These are phyloP conservation scores for Gymnocheta viridis DNA, from an alignment of 2,888 invertebrate species.

Conservation along the genomic window DNA sequence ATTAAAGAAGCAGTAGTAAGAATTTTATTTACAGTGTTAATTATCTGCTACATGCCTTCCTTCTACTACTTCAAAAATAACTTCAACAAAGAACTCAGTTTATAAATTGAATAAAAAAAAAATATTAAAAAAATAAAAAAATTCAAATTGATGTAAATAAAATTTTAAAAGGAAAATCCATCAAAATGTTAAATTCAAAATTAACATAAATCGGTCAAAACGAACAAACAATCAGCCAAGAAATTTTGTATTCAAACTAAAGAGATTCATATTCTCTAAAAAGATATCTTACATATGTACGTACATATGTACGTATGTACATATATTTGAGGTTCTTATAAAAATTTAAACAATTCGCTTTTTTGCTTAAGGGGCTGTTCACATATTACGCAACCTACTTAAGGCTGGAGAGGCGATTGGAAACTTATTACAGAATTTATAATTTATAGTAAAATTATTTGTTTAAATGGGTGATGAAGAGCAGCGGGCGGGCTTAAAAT, in stretches of 20 bases:
- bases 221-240: not conserved
- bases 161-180: conserved; percentile 47
- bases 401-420: too few species aligned
- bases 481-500: too few species aligned
- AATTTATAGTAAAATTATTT: too few species aligned
- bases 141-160: conserved; percentile 36
- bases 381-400: too few species aligned
- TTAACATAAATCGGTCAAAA: conserved; percentile 30
- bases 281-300: not conserved
- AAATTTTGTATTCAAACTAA: not conserved
- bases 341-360: conserved; percentile 16
- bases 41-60: conserved; percentile 39
- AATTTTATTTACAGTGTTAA: conserved; percentile 41
- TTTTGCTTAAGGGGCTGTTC: too few species aligned
- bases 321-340: not conserved
- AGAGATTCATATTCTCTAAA: not conserved
- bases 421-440: too few species aligned
- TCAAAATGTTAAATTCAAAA: conserved; percentile 51
- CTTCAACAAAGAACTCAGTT: not conserved
- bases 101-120: conserved; percentile 32
- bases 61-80: conserved; percentile 28
- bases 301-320: too few species aligned
- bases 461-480: too few species aligned
- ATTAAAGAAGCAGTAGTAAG: conserved; percentile 36
- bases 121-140: too few species aligned